Conservation (phyloP, 2,113 vertebrate species). For the Phainopepla nitens region DNA sequence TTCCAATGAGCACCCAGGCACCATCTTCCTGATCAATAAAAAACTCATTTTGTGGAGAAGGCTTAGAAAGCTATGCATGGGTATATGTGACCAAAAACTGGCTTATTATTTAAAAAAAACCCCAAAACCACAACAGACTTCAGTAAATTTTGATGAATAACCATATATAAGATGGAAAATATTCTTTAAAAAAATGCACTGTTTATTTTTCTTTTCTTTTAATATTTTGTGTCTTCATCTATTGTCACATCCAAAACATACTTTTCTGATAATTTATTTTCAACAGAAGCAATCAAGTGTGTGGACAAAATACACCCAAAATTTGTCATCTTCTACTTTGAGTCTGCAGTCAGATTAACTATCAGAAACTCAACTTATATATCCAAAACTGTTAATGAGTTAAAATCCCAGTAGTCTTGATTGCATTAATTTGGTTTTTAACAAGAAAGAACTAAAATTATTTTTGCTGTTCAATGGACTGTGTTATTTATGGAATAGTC, state of each 20-base stretch:
- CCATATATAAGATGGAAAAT: neutral
- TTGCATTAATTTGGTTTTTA: neutral
- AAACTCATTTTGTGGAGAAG: conserved; percentile 40
- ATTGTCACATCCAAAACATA: neutral
- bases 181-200: neutral
- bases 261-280: neutral
- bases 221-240: neutral
- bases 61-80: conserved; percentile 43
- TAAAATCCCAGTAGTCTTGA: neutral
- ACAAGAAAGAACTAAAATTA: neutral
- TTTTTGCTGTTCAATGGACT: neutral
- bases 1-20: conserved; percentile 60
- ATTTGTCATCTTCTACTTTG: neutral
- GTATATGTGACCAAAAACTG: neutral
- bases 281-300: neutral
- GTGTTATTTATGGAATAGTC: neutral
- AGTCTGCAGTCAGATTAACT: neutral
- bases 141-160: conserved; percentile 10
- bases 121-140: neutral
- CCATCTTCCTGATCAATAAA: conserved; percentile 71
- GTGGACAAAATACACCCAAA: neutral
- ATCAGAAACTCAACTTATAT: neutral
- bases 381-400: neutral
- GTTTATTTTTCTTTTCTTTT: neutral
- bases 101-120: neutral